Percentiles rank a stretch among this genome's conserved stretches.
These are phyloP conservation scores for Propithecus deckenii DNA, from an alignment of 2,797 vertebrate genomes.

Conservation along the genomic window DNA sequence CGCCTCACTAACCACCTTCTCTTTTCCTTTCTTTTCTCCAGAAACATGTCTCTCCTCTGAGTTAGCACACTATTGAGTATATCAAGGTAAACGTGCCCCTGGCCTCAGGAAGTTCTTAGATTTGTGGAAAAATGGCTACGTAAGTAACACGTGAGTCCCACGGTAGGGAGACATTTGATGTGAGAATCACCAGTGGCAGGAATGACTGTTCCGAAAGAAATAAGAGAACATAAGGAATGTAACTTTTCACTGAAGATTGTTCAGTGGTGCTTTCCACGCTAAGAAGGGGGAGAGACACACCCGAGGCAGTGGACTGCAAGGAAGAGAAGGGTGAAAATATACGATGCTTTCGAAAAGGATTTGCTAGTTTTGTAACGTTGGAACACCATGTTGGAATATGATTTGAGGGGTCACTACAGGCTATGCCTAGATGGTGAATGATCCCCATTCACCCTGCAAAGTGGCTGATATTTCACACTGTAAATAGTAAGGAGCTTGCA, in stretches of 20 bases:
- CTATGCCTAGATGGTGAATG: background rate
- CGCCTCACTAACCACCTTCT: background rate
- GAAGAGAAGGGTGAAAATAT: background rate
- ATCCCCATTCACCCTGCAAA: background rate
- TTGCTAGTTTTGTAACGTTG: background rate
- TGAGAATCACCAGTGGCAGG: background rate
- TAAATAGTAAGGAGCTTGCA: background rate
- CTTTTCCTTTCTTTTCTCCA: background rate
- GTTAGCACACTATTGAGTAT: background rate
- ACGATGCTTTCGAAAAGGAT: background rate
- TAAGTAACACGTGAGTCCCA: background rate
- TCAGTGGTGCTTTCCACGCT: background rate
- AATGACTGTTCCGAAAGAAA: background rate
- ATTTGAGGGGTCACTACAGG: background rate
- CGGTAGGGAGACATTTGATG: background rate
- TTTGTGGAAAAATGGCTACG: background rate
- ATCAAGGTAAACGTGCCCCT: background rate
- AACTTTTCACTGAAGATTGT: background rate
- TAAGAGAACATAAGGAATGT: background rate
- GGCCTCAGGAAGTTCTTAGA: background rate
- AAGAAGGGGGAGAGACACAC: background rate
- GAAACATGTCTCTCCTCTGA: background rate
- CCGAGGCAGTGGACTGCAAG: background rate
- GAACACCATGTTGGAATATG: background rate
- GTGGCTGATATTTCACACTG: background rate